Base-by-base conservation (phyloP, 2,113 vertebrate genomes). In the Pelusios castaneus region DNA sequence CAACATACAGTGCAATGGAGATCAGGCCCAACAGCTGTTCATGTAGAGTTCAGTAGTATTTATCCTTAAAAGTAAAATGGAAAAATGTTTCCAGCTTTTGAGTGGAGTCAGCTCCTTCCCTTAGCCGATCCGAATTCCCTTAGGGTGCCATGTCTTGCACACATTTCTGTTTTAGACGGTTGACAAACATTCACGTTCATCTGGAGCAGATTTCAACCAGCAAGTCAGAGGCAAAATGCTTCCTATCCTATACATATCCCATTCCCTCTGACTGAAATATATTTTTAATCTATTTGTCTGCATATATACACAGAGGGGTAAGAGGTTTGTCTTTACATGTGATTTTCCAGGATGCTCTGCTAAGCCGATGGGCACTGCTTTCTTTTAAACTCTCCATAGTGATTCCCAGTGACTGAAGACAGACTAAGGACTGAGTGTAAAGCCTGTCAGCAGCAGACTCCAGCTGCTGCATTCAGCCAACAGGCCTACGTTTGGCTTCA, bases 381-480 rank as follows among this genome's bases (percentile, higher is more conserved):
- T 90, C 13, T 82, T 43, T 91, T 87, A 80, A 91, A 84, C 31
- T 91, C 95, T 41, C 9, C 24, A 0, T 89, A 85, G 11, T 56
- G 84, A 81, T 90, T 91, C 67, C 55, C 73, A 51, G 81, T 96
- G 82, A 91, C 87, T 94, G 75, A 84, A 93, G 77, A 84, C 86
- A 94, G 90, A 93, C 88, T 88, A 52, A 93, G 34, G 85, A 82
- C 56, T 70, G 14, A 94, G 14, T 49, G 2, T 73, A 27, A 89
- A 89, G 63, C 89, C 47, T 83, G 63, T 82, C 81, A 93, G 29
- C 85, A 38, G 0, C 16, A 54, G 84, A 54, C n/a, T 55, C 3
- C 93, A 92, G 87, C 81, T n/a, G 27, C 56, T 94, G 79, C 47
- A 25, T 52, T 96, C 70, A 79, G 63, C 79, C 41, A 84, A 47